These are phyloP conservation scores for Eulithis prunata DNA, from an alignment of 2,888 invertebrate genomes.

Conservation along the genomic window DNA sequence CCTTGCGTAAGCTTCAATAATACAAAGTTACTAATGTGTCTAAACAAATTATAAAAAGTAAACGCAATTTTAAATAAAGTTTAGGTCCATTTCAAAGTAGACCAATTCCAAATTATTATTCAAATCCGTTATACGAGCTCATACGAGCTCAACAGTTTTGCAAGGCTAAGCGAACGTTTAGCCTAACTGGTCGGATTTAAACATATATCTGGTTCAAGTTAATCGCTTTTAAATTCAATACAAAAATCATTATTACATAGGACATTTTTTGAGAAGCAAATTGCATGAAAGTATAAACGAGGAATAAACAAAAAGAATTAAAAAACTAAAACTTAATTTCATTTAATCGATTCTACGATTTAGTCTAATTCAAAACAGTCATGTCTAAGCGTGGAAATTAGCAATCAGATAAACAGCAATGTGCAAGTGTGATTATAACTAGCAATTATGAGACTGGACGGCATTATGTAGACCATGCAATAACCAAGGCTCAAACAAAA, in stretches of 20 bases:
- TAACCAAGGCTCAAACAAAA: conserved; percentile 30
- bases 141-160: conserved; percentile 19
- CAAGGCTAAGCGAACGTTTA: conserved; percentile 24
- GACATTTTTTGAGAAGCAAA: no score
- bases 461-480: conserved; percentile 25
- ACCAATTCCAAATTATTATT: conserved; percentile 23
- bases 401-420: background rate
- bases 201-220: conserved; percentile 19
- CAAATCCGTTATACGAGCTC: conserved; percentile 18
- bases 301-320: background rate
- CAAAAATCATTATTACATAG: background rate
- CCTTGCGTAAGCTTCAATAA: no score
- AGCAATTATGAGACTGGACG: conserved; percentile 7
- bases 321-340: background rate
- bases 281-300: no score
- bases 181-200: conserved; percentile 14
- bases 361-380: background rate
- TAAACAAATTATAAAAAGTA: no score
- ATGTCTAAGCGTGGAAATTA: background rate
- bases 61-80: background rate
- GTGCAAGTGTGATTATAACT: background rate
- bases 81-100: conserved; percentile 7
- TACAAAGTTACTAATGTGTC: no score
- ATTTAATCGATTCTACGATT: no score
- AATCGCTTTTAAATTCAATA: conserved; percentile 12